Evolutionary conservation across 2,888 invertebrate species (phyloP).

Genomic region (Acleris sparsana): DNA sequence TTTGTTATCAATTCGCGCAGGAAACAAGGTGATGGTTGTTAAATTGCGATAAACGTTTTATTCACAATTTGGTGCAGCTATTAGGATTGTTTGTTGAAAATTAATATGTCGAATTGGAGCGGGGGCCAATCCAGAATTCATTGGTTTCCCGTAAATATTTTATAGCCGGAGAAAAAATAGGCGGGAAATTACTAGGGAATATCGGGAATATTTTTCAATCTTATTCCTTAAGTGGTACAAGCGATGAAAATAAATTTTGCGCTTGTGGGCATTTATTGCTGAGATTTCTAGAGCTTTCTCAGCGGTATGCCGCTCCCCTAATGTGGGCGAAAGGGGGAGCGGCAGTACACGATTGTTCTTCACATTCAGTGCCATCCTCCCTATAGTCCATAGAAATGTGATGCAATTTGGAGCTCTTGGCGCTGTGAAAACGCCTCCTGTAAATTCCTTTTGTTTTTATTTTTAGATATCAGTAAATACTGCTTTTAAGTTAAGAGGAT

Average conservation of each 20-base stretch:
- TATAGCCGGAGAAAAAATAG: slow-evolving; percentile 74
- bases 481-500: slow-evolving; percentile 5
- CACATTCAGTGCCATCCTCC: no score
- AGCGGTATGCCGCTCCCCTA: slow-evolving; percentile 51
- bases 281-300: slow-evolving; percentile 74
- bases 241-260: slow-evolving; percentile 81
- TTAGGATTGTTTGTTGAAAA: slow-evolving; percentile 67
- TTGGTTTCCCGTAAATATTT: slow-evolving; percentile 79
- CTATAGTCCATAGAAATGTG: no score
- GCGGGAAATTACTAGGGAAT: slow-evolving; percentile 73
- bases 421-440: background rate
- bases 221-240: slow-evolving; percentile 80
- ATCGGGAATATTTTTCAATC: slow-evolving; percentile 79
- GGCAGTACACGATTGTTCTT: no score
- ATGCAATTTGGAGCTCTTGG: no score
- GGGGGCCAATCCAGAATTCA: slow-evolving; percentile 70
- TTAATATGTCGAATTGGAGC: slow-evolving; percentile 71
- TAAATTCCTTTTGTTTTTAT: slow-evolving; percentile 17
- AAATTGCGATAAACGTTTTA: slow-evolving; percentile 27
- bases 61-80: background rate
- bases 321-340: slow-evolving; percentile 45
- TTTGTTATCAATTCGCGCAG: slow-evolving; percentile 27
- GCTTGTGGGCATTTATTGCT: slow-evolving; percentile 78
- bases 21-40: slow-evolving; percentile 21
- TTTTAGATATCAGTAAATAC: slow-evolving; percentile 2